phyloP scores from a whole-genome alignment of 2,888 invertebrate species.

The Acleris emargana region DNA sequence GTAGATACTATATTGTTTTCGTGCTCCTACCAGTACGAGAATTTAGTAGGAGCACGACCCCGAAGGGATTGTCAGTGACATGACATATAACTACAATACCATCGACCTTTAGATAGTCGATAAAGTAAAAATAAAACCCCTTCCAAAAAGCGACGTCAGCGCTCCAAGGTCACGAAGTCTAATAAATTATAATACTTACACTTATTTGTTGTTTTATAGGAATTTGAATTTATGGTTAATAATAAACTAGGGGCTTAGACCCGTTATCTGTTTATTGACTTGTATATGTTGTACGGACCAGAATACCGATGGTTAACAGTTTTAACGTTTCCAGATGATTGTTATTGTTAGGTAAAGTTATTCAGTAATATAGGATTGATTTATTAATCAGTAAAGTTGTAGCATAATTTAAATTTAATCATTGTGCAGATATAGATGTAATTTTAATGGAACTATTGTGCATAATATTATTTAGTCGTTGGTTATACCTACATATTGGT shows the following conservation, averaged over 20 bases:
- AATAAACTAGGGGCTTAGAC: conserved; percentile 73
- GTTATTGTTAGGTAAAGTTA: conserved; percentile 79
- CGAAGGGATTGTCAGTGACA: no score
- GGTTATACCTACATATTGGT: conserved; percentile 17
- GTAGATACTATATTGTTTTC: no score
- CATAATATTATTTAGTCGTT: conserved; percentile 12
- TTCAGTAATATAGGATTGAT: conserved; percentile 64
- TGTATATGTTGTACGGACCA: conserved; percentile 61
- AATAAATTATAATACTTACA: no score
- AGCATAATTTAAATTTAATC: conserved; percentile 13
- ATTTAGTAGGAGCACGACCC: no score
- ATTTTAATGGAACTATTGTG: not conserved
- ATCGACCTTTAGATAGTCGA: no score
- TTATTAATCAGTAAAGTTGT: conserved; percentile 35
- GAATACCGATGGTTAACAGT: conserved; percentile 66
- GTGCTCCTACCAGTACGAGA: no score
- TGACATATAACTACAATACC: no score
- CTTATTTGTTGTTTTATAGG: conserved; percentile 53
- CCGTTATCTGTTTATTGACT: conserved; percentile 55
- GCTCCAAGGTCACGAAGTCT: no score
- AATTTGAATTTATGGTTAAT: conserved; percentile 54
- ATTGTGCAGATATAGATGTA: conserved; percentile 38
- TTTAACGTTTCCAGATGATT: conserved; percentile 80
- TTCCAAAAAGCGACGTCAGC: no score
- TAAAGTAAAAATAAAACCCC: no score